phyloP scores from a whole-genome alignment of 2,888 invertebrate genomes.

The Carcina quercana region DNA sequence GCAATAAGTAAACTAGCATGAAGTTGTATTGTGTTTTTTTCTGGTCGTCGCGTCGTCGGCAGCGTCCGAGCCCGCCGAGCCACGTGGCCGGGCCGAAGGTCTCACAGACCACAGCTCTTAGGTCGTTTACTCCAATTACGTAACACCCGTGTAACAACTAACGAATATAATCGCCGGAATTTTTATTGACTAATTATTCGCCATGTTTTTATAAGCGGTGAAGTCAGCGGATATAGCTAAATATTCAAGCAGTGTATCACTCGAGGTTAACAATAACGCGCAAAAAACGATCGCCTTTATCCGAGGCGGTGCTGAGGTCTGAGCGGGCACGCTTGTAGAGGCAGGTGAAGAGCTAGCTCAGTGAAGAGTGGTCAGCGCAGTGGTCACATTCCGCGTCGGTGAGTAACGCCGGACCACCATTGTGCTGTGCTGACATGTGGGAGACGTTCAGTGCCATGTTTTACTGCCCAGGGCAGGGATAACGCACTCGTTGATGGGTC shows the following conservation, averaged over 20 bases:
- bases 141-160: slow-evolving; percentile 67
- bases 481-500: slow-evolving; percentile 36
- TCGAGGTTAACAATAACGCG: slow-evolving; percentile 67
- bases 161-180: slow-evolving; percentile 67
- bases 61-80: slow-evolving; percentile 3
- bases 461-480: slow-evolving; percentile 39
- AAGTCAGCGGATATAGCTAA: slow-evolving; percentile 74
- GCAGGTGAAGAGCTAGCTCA: too few relatives aligned
- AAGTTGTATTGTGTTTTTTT: not conserved
- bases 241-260: slow-evolving; percentile 73
- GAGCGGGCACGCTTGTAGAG: too few relatives aligned
- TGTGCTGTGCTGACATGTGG: slow-evolving; percentile 26
- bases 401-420: slow-evolving; percentile 32
- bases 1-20: not conserved
- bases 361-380: slow-evolving; percentile 40
- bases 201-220: slow-evolving; percentile 65
- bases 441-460: slow-evolving; percentile 37
- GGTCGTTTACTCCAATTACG: slow-evolving; percentile 73
- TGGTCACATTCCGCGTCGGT: slow-evolving; percentile 60
- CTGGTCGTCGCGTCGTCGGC: not conserved
- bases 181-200: slow-evolving; percentile 74
- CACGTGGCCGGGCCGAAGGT: slow-evolving; percentile 17
- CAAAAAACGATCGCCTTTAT: slow-evolving; percentile 57
- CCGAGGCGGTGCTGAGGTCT: too few relatives aligned
- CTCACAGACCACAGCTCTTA: slow-evolving; percentile 50